These are phyloP conservation scores for Dreissena polymorpha DNA, from an alignment of 1,140 invertebrate species.

Conservation along the genomic window DNA sequence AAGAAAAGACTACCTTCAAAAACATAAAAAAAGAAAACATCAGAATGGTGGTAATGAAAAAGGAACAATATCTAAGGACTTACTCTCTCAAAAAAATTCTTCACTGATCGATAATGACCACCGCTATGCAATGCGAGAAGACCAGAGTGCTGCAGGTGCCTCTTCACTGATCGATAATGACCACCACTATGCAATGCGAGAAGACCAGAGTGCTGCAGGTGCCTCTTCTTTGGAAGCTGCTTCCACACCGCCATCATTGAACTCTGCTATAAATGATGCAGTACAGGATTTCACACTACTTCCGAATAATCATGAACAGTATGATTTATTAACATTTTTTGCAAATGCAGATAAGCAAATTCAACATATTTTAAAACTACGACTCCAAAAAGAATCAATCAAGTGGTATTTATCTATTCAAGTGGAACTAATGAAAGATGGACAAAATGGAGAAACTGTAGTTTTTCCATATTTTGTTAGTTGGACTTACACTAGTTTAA, in stretches of 20 bases:
- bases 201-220: too few species aligned
- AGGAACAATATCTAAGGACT: not conserved
- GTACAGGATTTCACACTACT: conserved; percentile 26
- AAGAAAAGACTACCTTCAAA: too few species aligned
- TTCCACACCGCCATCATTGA: too few species aligned
- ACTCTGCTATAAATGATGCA: too few species aligned
- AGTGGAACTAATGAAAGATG: not conserved
- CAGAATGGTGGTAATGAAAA: conserved; percentile 10
- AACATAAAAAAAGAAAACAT: conserved; percentile 22
- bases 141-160: too few species aligned
- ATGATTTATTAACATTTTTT: conserved; percentile 42
- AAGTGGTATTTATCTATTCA: conserved; percentile 15
- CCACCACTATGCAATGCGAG: too few species aligned
- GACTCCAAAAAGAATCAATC: conserved; percentile 1
- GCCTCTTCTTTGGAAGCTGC: too few species aligned
- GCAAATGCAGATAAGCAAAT: conserved; percentile 19
- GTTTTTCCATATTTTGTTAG: conserved; percentile 17
- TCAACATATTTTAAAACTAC: conserved; percentile 16
- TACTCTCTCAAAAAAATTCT: not conserved
- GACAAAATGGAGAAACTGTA: not conserved
- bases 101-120: not conserved
- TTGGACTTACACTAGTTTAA: conserved; percentile 19
- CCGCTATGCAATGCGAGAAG: too few species aligned
- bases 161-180: too few species aligned
- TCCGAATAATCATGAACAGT: conserved; percentile 34